Evolutionary conservation across 2,797 vertebrate genomes (phyloP), one percentile per base, ranked within the genome.

Genomic region (Neopelma chrysocephalum): DNA sequence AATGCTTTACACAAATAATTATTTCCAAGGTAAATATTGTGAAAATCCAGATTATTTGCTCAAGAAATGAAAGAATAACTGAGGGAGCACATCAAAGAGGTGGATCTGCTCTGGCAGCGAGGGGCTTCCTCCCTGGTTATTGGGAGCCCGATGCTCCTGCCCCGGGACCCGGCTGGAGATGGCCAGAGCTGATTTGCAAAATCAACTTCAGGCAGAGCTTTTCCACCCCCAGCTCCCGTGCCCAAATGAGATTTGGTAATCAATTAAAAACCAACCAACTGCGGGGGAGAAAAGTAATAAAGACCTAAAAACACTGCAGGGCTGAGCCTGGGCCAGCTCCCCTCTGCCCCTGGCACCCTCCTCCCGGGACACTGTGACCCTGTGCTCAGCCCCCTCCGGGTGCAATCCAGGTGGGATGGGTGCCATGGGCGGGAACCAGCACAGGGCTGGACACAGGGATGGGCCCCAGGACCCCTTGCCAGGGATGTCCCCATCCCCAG

Each of bases 1-100:
- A 73, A 54, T 32, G 81, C 86, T 94, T 88, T 87, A 90, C 81
- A 77, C 72, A 94, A 93, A 91, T 85, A 70, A 90, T 96, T 58
- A 58, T 93, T 96, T 94, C 96, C 94, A 97, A 97, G 93, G 91
- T 93, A 96, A 97, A 97, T 92, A 94, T 88, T 94, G 94, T 65
- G 89, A 72, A 93, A 96, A 96, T 94, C 86, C 83, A 17, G 96
- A 85, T 96, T 96, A 96, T 97, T 97, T 97, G 96, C 95, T 96
- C 95, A 97, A 95, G 96, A 81, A 95, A 92, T 89, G 96, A 94
- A 96, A 96, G 96, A 96, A 97, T 92, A 97, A 96, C 96, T 90
- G 83, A 0, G 19, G 94, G 95, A 79, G 81, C 43, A 87, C 90
- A 93, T 96, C 95, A 94, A 97, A 97, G 95, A 19, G 34, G 45